Evolutionary conservation across 2,113 vertebrate genomes (phyloP).

Genomic region (Chiloscyllium plagiosum): DNA sequence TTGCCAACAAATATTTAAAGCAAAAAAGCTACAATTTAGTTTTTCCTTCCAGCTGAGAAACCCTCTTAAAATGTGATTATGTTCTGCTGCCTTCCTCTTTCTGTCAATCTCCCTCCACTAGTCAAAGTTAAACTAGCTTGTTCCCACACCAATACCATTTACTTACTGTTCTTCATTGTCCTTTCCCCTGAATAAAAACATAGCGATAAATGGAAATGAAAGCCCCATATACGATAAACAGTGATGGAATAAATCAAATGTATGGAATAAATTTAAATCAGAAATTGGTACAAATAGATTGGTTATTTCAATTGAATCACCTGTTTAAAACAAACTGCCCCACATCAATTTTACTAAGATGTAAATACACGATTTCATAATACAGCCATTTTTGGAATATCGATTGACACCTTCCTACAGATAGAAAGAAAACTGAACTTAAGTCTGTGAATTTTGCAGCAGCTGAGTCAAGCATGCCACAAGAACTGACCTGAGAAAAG

Average conservation of each 20-base stretch:
- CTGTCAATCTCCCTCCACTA: neutral
- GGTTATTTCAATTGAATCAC: neutral
- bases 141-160: neutral
- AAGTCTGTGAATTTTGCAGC: neutral
- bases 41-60: neutral
- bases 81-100: neutral
- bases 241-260: neutral
- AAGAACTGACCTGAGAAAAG: neutral
- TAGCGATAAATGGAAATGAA: neutral
- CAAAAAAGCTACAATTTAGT: neutral
- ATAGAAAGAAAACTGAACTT: neutral
- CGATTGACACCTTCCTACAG: neutral
- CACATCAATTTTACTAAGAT: neutral
- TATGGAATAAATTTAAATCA: neutral
- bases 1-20: neutral
- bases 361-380: neutral
- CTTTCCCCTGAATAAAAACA: neutral
- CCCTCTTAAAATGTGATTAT: neutral
- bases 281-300: neutral
- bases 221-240: neutral
- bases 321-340: neutral
- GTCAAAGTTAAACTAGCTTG: neutral
- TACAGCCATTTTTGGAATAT: neutral
- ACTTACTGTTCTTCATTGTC: neutral
- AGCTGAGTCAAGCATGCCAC: neutral